Percentiles rank a stretch among this genome's conserved stretches.
These are phyloP conservation scores for Temnothorax nylanderi DNA, from an alignment of 1,140 invertebrate genomes.

Conservation along the genomic window DNA sequence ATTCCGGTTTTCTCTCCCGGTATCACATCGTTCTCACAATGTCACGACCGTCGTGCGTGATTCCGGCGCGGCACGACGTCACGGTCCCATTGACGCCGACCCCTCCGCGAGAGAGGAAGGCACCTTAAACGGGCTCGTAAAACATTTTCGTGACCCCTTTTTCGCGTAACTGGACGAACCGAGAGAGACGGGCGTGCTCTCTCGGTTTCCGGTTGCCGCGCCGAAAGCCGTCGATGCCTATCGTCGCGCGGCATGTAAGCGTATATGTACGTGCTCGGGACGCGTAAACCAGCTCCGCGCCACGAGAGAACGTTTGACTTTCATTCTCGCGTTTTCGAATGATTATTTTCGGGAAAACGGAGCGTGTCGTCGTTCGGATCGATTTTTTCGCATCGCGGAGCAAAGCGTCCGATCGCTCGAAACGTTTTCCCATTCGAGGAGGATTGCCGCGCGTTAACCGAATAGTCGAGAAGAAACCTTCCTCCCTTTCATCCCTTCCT, in stretches of 20 bases:
- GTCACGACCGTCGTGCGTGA: constrained; percentile 78
- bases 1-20: constrained; percentile 44
- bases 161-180: constrained; percentile 66
- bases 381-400: background rate
- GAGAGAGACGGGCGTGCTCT: constrained; percentile 44
- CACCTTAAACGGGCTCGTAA: constrained; percentile 74
- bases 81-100: constrained; percentile 81
- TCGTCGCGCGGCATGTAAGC: constrained; percentile 41
- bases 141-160: constrained; percentile 76
- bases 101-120: constrained; percentile 60
- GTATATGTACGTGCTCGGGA: background rate
- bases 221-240: constrained; percentile 62
- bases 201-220: constrained; percentile 65
- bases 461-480: background rate
- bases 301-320: background rate
- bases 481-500: background rate
- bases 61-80: constrained; percentile 78
- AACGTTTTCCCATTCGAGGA: background rate
- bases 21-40: constrained; percentile 70
- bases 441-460: background rate
- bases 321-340: background rate
- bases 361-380: background rate
- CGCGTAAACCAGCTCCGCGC: background rate
- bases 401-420: constrained; percentile 1
- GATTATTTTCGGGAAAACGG: background rate